These are phyloP conservation scores for Unio delphinus DNA, from an alignment of 2,888 invertebrate genomes.

Conservation along the genomic window DNA sequence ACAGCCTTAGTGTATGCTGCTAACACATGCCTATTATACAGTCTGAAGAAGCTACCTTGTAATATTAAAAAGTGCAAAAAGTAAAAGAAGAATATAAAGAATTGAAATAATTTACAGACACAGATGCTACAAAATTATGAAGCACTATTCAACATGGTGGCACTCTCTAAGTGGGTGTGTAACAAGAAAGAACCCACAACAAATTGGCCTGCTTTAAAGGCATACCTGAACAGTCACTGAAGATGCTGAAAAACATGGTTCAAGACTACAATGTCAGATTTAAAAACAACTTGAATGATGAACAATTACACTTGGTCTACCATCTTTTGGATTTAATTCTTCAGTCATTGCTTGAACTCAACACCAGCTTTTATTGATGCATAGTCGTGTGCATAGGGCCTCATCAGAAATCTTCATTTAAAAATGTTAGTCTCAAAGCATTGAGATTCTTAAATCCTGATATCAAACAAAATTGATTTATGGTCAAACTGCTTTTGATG, in stretches of 20 bases:
- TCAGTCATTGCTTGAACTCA: conserved; percentile 21
- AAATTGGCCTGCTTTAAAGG: conserved; percentile 26
- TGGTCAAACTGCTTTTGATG: conserved; percentile 3
- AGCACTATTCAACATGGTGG: conserved; percentile 27
- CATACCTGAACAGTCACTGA: conserved; percentile 27
- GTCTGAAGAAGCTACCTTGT: too few relatives aligned
- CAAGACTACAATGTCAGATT: conserved; percentile 7
- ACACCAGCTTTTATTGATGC: conserved; percentile 20
- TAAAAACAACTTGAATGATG: not conserved
- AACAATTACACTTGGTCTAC: conserved; percentile 8
- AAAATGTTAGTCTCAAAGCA: conserved; percentile 1
- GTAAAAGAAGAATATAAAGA: too few relatives aligned
- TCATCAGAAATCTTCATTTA: conserved; percentile 10
- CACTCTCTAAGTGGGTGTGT: conserved; percentile 23
- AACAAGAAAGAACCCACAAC: conserved; percentile 13
- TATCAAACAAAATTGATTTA: not conserved
- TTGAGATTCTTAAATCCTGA: not conserved
- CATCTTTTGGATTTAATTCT: conserved; percentile 24
- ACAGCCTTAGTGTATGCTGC: too few relatives aligned
- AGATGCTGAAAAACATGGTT: conserved; percentile 1
- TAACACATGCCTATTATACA: too few relatives aligned
- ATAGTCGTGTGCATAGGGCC: conserved; percentile 16
- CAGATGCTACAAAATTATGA: not conserved
- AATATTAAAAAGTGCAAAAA: too few relatives aligned
- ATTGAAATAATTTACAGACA: too few relatives aligned